Conservation (phyloP, 2,797 vertebrate genomes). For the Crenuchus spilurus region DNA sequence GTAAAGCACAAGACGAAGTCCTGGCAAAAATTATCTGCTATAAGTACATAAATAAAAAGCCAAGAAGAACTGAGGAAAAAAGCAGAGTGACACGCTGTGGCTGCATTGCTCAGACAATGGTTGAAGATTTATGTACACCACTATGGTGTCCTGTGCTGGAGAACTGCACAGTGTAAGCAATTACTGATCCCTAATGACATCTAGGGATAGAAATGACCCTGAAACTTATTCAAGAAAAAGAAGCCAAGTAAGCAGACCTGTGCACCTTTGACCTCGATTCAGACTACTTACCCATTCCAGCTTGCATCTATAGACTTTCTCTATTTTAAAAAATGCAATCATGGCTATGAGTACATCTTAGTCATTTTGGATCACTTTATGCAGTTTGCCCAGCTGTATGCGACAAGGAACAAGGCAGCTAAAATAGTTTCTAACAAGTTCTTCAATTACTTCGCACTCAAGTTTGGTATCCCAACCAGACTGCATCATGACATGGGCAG, state of each 20-base stretch:
- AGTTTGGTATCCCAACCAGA: conserved; percentile 34
- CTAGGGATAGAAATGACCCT: conserved; percentile 9
- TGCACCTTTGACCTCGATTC: not conserved
- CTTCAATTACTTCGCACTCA: conserved; percentile 38
- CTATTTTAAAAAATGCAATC: conserved; percentile 10
- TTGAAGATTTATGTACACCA: not conserved
- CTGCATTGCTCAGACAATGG: conserved; percentile 41
- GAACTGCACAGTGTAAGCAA: conserved; percentile 2
- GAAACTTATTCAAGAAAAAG: not conserved
- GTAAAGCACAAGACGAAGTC: conserved; percentile 31
- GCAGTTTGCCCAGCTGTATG: too few species aligned
- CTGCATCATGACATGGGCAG: conserved; percentile 30
- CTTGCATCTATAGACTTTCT: conserved; percentile 7
- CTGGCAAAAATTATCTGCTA: conserved; percentile 34
- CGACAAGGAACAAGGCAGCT: not conserved
- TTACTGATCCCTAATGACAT: conserved; percentile 19
- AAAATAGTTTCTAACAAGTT: conserved; percentile 36
- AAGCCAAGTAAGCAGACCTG: not conserved
- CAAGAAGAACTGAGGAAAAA: conserved; percentile 6
- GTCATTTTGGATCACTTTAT: not conserved
- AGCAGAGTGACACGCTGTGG: not conserved
- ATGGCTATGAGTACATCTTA: conserved; percentile 3
- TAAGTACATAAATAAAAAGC: conserved; percentile 39
- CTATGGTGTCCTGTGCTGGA: not conserved
- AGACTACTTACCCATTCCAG: not conserved